These are phyloP conservation scores for Sprattus sprattus DNA, from an alignment of 2,113 vertebrate genomes.

Conservation along the genomic window DNA sequence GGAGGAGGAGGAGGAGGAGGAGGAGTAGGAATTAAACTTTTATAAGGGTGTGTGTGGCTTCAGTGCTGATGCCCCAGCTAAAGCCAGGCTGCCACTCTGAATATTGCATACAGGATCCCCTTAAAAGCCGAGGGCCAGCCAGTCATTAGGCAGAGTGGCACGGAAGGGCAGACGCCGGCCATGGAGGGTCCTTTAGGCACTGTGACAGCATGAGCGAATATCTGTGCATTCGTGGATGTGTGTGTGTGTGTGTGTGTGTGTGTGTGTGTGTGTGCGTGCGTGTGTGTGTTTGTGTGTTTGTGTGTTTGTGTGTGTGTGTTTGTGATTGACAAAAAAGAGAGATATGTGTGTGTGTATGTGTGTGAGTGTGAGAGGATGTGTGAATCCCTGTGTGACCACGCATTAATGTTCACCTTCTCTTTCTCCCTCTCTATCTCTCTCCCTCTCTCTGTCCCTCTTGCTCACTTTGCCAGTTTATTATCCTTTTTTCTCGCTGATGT, in stretches of 20 bases:
- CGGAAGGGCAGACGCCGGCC: conserved; percentile 31
- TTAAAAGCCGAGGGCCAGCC: conserved; percentile 34
- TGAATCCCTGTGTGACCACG: conserved; percentile 15
- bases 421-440: neutral
- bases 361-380: neutral
- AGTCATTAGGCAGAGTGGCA: conserved; percentile 16
- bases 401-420: conserved; percentile 21
- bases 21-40: conserved; percentile 34
- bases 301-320: conserved; percentile 10
- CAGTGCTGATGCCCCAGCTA: conserved; percentile 7
- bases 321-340: neutral
- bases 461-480: neutral
- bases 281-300: neutral
- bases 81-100: conserved; percentile 27
- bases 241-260: neutral
- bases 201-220: neutral
- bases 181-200: conserved; percentile 28
- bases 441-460: conserved; percentile 9
- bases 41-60: conserved; percentile 21
- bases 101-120: conserved; percentile 40
- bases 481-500: neutral
- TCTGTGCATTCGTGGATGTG: no score
- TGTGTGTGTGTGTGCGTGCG: neutral
- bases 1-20: neutral
- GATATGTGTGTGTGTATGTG: no score